Evolutionary conservation across 2,888 invertebrate genomes (phyloP).

Genomic region (Megamerina dolium): DNA sequence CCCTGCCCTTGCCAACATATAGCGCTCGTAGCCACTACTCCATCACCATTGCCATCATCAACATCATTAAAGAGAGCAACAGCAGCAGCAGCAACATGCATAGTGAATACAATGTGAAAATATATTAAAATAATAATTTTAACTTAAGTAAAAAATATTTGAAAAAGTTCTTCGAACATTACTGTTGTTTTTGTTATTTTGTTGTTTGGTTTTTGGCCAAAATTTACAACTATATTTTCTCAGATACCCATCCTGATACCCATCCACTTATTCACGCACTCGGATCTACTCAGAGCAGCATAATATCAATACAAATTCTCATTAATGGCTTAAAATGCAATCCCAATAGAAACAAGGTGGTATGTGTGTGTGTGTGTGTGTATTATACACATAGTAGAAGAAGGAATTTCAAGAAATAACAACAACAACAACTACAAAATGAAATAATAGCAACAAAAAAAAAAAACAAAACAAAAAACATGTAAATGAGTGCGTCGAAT

Average conservation of each 20-base stretch:
- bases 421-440: constrained; percentile 14
- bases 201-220: no score
- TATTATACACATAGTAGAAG: no score
- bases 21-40: no score
- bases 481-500: constrained; percentile 38
- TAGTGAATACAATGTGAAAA: no score
- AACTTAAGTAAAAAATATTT: constrained; percentile 46
- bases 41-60: constrained; percentile 1
- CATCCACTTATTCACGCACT: background rate
- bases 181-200: no score
- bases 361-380: constrained; percentile 17
- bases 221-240: constrained; percentile 33
- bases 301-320: constrained; percentile 45
- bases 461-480: constrained; percentile 28
- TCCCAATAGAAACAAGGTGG: constrained; percentile 6
- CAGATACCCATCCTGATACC: background rate
- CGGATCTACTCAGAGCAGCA: no score
- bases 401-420: no score
- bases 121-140: no score
- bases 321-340: constrained; percentile 28
- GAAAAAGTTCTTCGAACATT: constrained; percentile 41
- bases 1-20: no score
- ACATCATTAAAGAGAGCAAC: constrained; percentile 5
- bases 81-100: background rate
- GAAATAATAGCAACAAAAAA: constrained; percentile 17